Evolutionary conservation across 2,797 vertebrate species (phyloP), one percentile per base, ranked within the genome.

Genomic region (Sebastes reedi): DNA sequence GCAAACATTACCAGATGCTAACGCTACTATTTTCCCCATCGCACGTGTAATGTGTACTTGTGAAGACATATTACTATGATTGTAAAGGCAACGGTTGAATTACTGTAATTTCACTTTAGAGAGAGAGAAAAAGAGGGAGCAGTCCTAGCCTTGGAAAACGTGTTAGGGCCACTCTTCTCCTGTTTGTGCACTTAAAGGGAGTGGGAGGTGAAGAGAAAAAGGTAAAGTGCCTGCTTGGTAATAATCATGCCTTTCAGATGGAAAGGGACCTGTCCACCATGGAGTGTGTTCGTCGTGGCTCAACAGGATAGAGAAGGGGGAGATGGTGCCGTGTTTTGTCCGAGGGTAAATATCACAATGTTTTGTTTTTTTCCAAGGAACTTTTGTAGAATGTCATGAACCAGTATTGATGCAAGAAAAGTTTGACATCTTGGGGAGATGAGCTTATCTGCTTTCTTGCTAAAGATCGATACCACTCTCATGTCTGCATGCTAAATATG

Each of bases 211-310:
- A 70, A 67, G 73, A 73, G 34, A 75, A 85, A 82, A 83, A 60
- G 59, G 67, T 91, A 81, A 91, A 90, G 82, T 91, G 89, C 71
- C 81, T 78, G 78, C 87, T 83, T 60, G 46, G 67, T 85, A 82
- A 89, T 85, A 80, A 88, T 90, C 70, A 72, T 50, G 72, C 42
- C 62, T 87, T 83, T 78, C 91, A 99, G 99, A 97, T 75, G 98
- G 98, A 86, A 95, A 95, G 84, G 99, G 99, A 55, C 97, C 99
- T 0, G 87, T 98, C 72, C 99, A 99, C 90, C 98, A 99, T 0
- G 98, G 99, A 13, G 98, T 99, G 84, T 99, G 98, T 87, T 99
- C 98, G 5, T 99, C 99, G 8, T 99, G 98, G 98, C 97, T 99
- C 87, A 99, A 97, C 90, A 96, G 95, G 88, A 97, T 99, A 92